Evolutionary conservation across 2,797 vertebrate species (phyloP).

Genomic region (Vireo griseus): DNA sequence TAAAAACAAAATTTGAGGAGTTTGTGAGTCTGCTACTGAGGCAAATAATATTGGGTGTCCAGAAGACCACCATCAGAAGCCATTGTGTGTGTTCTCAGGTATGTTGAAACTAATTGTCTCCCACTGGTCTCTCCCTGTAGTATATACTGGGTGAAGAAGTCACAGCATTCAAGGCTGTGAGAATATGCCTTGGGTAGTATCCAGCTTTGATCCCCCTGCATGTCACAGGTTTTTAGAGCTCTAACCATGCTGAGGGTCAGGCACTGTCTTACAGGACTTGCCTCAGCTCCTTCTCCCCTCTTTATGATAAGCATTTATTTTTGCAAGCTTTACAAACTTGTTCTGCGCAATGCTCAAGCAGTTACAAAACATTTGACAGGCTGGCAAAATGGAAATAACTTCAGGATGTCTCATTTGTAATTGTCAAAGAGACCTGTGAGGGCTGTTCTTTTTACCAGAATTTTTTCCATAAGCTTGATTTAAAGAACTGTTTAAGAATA

Average conservation of each 20-base stretch:
- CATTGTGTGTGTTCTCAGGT: not conserved
- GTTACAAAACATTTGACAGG: not conserved
- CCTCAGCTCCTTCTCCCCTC: not conserved
- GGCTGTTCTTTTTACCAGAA: not conserved
- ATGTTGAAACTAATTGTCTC: not conserved
- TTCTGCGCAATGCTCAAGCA: not conserved
- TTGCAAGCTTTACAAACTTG: not conserved
- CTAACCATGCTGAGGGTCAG: fast-evolving
- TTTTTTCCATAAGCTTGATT: not conserved
- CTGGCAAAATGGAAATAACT: not conserved
- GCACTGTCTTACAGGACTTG: not conserved
- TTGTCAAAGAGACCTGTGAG: not conserved
- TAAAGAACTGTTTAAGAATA: not conserved
- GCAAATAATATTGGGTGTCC: not conserved
- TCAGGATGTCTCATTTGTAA: not conserved
- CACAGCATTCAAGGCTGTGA: not conserved
- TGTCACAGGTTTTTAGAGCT: not conserved
- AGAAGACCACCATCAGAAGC: not conserved
- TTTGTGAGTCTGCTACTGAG: not conserved
- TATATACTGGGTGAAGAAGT: not conserved
- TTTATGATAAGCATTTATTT: not conserved
- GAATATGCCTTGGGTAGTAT: not conserved
- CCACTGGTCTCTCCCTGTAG: not conserved
- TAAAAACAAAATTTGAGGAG: not conserved
- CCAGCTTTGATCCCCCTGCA: not conserved